Conservation (phyloP, 2,113 vertebrate species). For the Phocoena phocoena region DNA sequence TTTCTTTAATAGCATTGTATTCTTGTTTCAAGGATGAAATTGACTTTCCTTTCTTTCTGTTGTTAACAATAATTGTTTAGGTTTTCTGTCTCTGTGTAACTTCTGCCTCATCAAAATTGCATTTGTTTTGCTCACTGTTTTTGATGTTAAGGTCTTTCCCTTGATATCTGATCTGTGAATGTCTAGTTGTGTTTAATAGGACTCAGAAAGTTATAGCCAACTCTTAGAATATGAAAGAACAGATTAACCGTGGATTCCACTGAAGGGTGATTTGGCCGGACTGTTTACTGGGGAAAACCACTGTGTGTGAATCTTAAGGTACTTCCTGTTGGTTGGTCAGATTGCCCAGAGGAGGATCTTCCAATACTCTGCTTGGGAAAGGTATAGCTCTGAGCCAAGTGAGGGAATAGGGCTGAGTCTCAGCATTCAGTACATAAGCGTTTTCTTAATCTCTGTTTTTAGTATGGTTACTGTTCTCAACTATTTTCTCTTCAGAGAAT, state of each 20-base stretch:
- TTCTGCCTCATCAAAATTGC: neutral
- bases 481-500: neutral
- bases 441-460: neutral
- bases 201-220: neutral
- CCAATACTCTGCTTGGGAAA: neutral
- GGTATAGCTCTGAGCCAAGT: neutral
- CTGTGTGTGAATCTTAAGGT: neutral
- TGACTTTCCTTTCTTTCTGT: neutral
- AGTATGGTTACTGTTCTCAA: neutral
- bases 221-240: neutral
- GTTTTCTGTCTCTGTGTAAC: neutral
- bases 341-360: neutral
- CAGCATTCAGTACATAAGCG: neutral
- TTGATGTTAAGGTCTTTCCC: neutral
- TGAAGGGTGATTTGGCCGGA: neutral
- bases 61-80: neutral
- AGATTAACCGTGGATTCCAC: neutral
- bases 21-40: neutral
- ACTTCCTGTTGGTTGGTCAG: neutral
- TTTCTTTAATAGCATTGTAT: neutral
- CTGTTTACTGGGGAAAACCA: neutral
- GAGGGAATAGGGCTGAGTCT: neutral
- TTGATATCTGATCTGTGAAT: neutral
- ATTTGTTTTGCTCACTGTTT: neutral
- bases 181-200: neutral